Evolutionary conservation across 2,113 vertebrate species (phyloP).

Genomic region (Brachyhypopomus gauderio): DNA sequence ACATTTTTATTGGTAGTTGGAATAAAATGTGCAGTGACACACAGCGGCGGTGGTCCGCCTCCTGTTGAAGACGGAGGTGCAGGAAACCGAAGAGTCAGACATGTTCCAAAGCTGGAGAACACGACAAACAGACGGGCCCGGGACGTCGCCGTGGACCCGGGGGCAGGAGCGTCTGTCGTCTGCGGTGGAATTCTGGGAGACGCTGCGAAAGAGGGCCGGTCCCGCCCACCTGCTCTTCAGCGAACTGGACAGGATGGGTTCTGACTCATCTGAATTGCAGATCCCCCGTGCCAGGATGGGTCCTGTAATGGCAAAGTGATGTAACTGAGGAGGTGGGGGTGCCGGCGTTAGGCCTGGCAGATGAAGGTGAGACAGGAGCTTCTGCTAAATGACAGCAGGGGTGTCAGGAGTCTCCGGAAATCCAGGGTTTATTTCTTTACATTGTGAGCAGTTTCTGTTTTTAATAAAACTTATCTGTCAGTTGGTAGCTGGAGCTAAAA

Average conservation of each 20-base stretch:
- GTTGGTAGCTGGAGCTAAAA: neutral
- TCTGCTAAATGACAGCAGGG: neutral
- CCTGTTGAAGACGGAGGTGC: neutral
- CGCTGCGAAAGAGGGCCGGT: neutral
- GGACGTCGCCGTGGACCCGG: neutral
- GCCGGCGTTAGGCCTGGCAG: neutral
- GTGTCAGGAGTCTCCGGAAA: neutral
- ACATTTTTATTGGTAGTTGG: neutral
- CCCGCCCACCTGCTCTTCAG: slow-evolving; percentile 18
- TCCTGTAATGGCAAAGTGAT: slow-evolving; percentile 16
- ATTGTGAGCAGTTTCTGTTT: neutral
- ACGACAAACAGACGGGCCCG: neutral
- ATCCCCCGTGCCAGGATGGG: slow-evolving; percentile 9
- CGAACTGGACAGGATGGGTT: neutral
- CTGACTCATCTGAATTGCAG: slow-evolving; percentile 42
- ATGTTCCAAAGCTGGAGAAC: slow-evolving; percentile 12
- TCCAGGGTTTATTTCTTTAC: neutral
- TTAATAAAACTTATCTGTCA: neutral
- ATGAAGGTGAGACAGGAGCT: slow-evolving; percentile 12
- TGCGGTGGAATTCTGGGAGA: neutral
- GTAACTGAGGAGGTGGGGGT: neutral
- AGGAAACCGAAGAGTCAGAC: neutral
- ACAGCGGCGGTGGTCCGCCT: neutral
- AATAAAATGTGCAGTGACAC: neutral
- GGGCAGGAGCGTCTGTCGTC: neutral